Base-by-base conservation (phyloP, 2,113 vertebrate genomes). In the Illadopsis cleaveri region DNA sequence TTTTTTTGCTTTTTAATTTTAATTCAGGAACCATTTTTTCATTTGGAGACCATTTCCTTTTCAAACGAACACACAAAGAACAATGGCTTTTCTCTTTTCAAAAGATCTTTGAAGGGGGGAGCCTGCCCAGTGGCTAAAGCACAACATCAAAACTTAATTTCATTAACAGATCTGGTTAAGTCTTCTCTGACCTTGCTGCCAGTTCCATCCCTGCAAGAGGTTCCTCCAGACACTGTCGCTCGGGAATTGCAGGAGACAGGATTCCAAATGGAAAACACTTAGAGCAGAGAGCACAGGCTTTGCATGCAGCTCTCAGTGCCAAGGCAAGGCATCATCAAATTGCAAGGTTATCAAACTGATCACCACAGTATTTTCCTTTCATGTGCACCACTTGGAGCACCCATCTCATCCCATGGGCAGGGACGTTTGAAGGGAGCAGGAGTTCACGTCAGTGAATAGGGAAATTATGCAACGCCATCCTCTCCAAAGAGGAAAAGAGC, bases 21-120 rank as follows among this genome's bases (percentile, higher is more conserved):
- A 45, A 89, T 95, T 94, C 82, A 75, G 94, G 88, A 92, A 92
- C 88, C 80, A 88, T 90, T 94, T 95, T 75, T 97, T 94, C 82
- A 4, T 94, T 96, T 92, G 85, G 92, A 97, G 61, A 95, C 88
- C 90, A 94, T 95, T 94, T 96, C 95, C 96, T 97, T 96, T 95
- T 93, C 86, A 96, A 96, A 96, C 12, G 72, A 94, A 86, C 45
- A 4, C 69, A 96, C 82, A 95, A 93, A 93, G 94, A 95, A 92
- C 93, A 95, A 96, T 95, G 95, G 96, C 82, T 96, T 96, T 95
- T 96, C 94, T 96, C 90, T 93, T 94, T 89, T 93, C 54, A 89
- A 94, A 96, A 93, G n/a, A 91, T 84, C 92, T 95, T 82, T 94
- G 83, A 95, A 92, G 64, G 70, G 68, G 71, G 79, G 83, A 86